Evolutionary conservation across 2,113 vertebrate species (phyloP).

Genomic region (Mustela lutreola): DNA sequence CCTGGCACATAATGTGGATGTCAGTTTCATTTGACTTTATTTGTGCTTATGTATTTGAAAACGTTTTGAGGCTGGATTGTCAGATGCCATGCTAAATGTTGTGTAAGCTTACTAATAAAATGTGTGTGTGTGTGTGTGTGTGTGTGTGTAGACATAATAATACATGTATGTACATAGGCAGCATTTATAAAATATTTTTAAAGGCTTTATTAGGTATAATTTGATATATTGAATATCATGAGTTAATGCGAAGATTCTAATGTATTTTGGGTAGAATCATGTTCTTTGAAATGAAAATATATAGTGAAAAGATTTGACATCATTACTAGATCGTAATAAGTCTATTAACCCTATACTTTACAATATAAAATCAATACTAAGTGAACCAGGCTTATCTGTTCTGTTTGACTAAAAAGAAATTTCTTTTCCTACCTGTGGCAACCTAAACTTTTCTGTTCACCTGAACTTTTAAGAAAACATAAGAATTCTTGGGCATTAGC

Average conservation of each 20-base stretch:
- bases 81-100: slow-evolving; percentile 3
- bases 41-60: slow-evolving; percentile 51
- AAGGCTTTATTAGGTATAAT: background rate
- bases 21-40: slow-evolving; percentile 3
- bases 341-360: background rate
- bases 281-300: background rate
- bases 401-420: background rate
- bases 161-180: background rate
- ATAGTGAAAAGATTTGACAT: background rate
- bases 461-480: background rate
- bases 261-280: slow-evolving; percentile 47
- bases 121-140: background rate
- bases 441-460: background rate
- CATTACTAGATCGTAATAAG: slow-evolving; percentile 1
- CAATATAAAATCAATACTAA: background rate
- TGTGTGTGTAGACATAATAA: background rate
- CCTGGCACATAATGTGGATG: background rate
- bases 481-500: background rate
- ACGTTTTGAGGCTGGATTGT: slow-evolving; percentile 17
- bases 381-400: background rate
- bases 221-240: slow-evolving; percentile 19
- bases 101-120: background rate
- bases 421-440: background rate
- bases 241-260: slow-evolving; percentile 15
- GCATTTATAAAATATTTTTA: slow-evolving; percentile 42